Evolutionary conservation across 2,888 invertebrate species (phyloP), one percentile per base, ranked within the genome.

Genomic region (Loripinus fragilis): DNA sequence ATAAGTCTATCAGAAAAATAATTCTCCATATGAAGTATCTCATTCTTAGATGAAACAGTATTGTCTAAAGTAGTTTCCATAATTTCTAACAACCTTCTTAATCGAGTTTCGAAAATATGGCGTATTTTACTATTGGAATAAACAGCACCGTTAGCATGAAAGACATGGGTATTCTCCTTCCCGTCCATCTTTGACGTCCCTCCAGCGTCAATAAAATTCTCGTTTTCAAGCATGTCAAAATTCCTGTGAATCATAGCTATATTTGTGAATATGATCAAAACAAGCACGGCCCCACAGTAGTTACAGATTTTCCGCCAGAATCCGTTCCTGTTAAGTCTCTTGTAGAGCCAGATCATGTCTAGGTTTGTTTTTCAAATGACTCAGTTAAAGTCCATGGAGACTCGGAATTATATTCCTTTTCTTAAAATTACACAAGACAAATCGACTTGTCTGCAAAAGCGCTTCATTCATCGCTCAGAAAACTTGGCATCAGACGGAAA

Each of bases 51-150:
- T 17, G 78, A n/a, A 35, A 70, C 74, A 0, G 77, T 78, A 50
- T 78, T 78, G 41, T 87, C 83, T 50, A 84, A 67, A 66, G 74
- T 81, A 15, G 72, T 86, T 50, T 81, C 80, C 50, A 80, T 81
- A 64, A 87, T 85, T 17, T 86, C 88, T 73, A 88, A 83, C 20
- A 89, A 81, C 64, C 85, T 87, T 41, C 88, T 66, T 41, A 89
- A 68, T 68, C 83, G 85, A 71, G 86, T 84, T 81, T 88, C 87
- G 64, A 87, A 88, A 50, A 86, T 76, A 80, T 81, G 79, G 71
- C 87, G 81, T 23, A 69, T 79, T 42, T 72, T 72, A 20, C 50
- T 45, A 7, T 28, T 38, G 17, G 65, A 70, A 38, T 41, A 67
- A 66, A 28, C 65, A 67, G 41, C 52, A 65, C 60, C 42, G 35